Evolutionary conservation across 1,140 invertebrate species (phyloP), one percentile per base, ranked within the genome.

Genomic region (Ceratina calcarata): DNA sequence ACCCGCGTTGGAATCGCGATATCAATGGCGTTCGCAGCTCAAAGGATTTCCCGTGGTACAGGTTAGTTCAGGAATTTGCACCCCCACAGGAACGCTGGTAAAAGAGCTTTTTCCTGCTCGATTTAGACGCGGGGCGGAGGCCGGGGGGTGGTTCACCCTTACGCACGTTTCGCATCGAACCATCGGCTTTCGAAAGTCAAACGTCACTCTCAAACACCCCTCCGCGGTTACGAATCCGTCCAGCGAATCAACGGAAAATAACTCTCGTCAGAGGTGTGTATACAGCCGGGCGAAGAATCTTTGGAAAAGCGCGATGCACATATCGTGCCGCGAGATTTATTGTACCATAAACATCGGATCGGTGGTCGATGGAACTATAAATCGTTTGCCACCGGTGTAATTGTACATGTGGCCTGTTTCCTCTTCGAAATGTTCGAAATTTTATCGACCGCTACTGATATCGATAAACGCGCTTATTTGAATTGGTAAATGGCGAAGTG

Each of bases 11-110:
- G 69, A 76, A 64, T 70, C 57, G 77, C 70, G 66, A 72, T 76
- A 83, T 20, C 32, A 67, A 64, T 22, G 51, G 73, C 20, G 57
- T 77, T 68, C 64, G n/a, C 10, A n/a, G 57, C 64, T 84, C 81
- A 84, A 84, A 83, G 62, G 60, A 62, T 71, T 83, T 83, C 66
- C 60, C 37, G 15, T 49, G 32, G 15, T 45, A 37, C 27, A 61
- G 55, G 66, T 80, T 80, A 80, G 71, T 37, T 32, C 37, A 45
- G 69, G 72, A 81, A 83, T 83, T 84, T 84, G 77, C 81, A 80
- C 81, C 76, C 68, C 37, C 51, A 24, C 58, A 53, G 62, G 60
- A 32, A 8, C 51, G 60, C 51, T 45, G 71, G 76, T 77, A 81
- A 83, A 83, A 72, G 73, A 69, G 79, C 72, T 77, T 81, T 71